phyloP scores from a whole-genome alignment of 2,888 invertebrate genomes.

The Cybosia mesomella region DNA sequence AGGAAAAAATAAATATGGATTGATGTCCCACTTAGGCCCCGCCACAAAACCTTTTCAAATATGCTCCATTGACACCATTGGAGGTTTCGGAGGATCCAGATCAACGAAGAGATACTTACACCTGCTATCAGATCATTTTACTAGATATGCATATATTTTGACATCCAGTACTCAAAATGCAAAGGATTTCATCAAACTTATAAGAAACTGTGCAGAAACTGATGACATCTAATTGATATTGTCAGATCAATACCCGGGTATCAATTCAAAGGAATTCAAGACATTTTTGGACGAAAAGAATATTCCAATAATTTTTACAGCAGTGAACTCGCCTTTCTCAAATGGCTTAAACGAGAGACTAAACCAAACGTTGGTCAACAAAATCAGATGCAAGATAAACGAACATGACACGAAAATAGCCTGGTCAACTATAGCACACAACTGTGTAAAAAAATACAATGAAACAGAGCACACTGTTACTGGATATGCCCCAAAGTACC shows the following conservation, averaged over 20 bases:
- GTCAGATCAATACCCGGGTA: conserved; percentile 45
- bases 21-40: background rate
- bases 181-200: conserved; percentile 44
- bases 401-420: conserved; percentile 44
- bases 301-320: conserved; percentile 43
- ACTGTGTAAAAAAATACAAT: conserved; percentile 54
- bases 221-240: conserved; percentile 42
- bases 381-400: conserved; percentile 54
- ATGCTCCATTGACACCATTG: background rate
- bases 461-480: conserved; percentile 55
- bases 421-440: conserved; percentile 55
- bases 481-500: conserved; percentile 50
- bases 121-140: conserved; percentile 32
- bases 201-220: conserved; percentile 30
- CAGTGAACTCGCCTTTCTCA: conserved; percentile 34
- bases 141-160: conserved; percentile 44
- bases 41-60: background rate
- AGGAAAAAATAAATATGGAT: background rate
- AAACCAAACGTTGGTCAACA: conserved; percentile 50
- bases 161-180: conserved; percentile 38
- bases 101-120: conserved; percentile 52
- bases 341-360: background rate
- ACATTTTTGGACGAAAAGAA: background rate
- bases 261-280: conserved; percentile 24
- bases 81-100: conserved; percentile 10